Evolutionary conservation across 2,113 vertebrate genomes (phyloP), one percentile per base, ranked within the genome.

Genomic region (Anarrhichthys ocellatus): DNA sequence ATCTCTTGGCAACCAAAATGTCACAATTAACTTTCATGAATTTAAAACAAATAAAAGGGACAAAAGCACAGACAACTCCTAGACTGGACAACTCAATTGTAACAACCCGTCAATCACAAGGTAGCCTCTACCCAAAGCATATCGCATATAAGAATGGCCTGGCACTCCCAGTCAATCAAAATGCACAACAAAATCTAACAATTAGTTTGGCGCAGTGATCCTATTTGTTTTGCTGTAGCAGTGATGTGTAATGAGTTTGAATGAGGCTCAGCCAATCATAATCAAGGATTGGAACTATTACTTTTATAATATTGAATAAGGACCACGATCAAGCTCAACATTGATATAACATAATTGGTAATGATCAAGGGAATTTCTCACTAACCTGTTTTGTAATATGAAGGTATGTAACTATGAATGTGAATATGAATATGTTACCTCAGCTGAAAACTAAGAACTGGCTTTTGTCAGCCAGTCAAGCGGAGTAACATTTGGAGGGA

Each of bases 401-500:
- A 54, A 29, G 38, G 9, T 2, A 13, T 63, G 24, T 18, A 44
- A 44, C 64, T 27, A 24, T 18, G 15, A 34, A 46, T 34, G 38
- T 80, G 44, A 29, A 34, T 2, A 3, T 44, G 29, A 70, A 32
- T 36, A 59, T 69, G 70, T 32, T 66, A 32, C 69, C 71, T 78
- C 18, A 67, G 64, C 15, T 65, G 61, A 70, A 66, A 6, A 71
- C 40, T 70, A 77, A 81, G 63, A 44, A 44, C 44, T 46, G 64
- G 29, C 56, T 50, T 82, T 64, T 84, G 64, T 40, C 63, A 42
- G 42, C 18, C 5, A 67, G 63, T 48, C 34, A 46, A 81, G 64
- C 66, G 32, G 42, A 54, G 44, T 64, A 58, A 76, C 70, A 81
- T 73, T 76, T 64, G 36, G 22, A 84, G 29, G 46, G 24, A 9